A percentile compares a stretch with the other conserved stretches of the same genome.
phyloP scores from a whole-genome alignment of 2,797 vertebrate genomes.

The Aeoliscus strigatus region DNA sequence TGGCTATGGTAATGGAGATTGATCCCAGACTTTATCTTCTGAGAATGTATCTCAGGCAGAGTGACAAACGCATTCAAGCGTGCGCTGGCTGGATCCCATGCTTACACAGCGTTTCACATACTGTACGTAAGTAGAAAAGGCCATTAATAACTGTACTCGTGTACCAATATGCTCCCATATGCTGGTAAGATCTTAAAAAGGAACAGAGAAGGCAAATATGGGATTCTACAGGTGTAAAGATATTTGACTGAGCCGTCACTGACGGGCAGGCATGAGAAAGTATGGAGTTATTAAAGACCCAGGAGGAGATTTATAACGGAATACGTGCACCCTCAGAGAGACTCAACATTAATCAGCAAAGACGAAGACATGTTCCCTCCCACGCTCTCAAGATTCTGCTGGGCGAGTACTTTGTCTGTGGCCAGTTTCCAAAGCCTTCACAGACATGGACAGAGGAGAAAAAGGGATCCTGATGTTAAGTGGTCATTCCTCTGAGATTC shows the following conservation, averaged over 20 bases:
- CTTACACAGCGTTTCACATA: constrained; percentile 2
- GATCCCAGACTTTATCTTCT: constrained; percentile 54
- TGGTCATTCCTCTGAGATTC: constrained; percentile 33
- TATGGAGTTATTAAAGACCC: constrained; percentile 24
- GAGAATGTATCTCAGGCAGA: constrained; percentile 28
- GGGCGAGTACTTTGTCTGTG: constrained; percentile 27
- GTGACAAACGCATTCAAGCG: constrained; percentile 22
- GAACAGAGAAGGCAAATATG: constrained; percentile 10
- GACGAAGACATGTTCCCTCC: constrained; percentile 20
- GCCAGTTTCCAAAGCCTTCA: constrained; percentile 39
- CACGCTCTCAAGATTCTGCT: constrained; percentile 29
- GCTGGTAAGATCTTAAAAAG: constrained; percentile 13
- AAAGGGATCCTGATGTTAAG: constrained; percentile 31
- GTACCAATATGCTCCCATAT: constrained; percentile 3
- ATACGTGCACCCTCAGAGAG: constrained; percentile 16
- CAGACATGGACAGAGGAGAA: constrained; percentile 4
- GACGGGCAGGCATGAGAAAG: constrained; percentile 19
- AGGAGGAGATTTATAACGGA: constrained; percentile 33
- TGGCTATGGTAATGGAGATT: constrained; percentile 64
- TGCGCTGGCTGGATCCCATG: background rate
- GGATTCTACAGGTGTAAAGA: constrained; percentile 19
- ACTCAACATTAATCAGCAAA: constrained; percentile 50
- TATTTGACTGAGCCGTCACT: constrained; percentile 16
- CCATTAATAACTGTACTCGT: background rate
- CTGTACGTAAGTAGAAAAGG: constrained; percentile 2